A percentile compares a stretch with the other conserved stretches of the same genome.
Conservation (phyloP, 2,888 invertebrate genomes). For the Cataglyphis livida region DNA sequence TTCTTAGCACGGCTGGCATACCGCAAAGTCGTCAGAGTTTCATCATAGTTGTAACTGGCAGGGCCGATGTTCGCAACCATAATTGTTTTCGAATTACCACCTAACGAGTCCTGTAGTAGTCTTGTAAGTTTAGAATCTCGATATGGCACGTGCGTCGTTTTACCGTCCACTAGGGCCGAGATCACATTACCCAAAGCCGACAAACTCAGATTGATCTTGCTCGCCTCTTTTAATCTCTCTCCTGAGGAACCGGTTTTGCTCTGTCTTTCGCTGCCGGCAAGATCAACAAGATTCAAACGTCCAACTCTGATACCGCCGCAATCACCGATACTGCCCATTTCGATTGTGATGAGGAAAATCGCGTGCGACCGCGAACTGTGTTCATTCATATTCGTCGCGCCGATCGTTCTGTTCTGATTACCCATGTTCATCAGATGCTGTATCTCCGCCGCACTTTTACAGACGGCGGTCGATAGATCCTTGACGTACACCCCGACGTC, state of each 20-base stretch:
- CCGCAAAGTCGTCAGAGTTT: slow-evolving; percentile 97
- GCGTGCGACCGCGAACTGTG: slow-evolving; percentile 99
- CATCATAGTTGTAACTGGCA: slow-evolving; percentile 98
- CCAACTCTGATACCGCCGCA: slow-evolving; percentile 91
- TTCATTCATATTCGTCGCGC: slow-evolving; percentile 99
- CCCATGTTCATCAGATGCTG: slow-evolving; percentile 97
- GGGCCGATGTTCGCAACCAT: slow-evolving; percentile 99
- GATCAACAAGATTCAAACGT: slow-evolving; percentile 98
- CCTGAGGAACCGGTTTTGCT: slow-evolving; percentile 98
- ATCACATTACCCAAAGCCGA: slow-evolving; percentile 99
- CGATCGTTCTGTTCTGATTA: slow-evolving; percentile 97
- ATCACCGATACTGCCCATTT: slow-evolving; percentile 93
- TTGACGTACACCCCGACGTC: slow-evolving; percentile 97
- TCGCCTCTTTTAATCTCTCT: slow-evolving; percentile 97
- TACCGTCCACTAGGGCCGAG: slow-evolving; percentile 96
- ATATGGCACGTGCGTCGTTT: slow-evolving; percentile 98
- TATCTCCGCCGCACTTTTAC: slow-evolving; percentile 97
- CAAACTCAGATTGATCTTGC: slow-evolving; percentile 98
- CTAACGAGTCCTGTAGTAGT: slow-evolving; percentile 98
- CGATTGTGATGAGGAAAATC: slow-evolving; percentile 98
- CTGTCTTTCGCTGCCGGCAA: slow-evolving; percentile 99
- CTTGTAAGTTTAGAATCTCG: slow-evolving; percentile 98
- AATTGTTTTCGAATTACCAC: slow-evolving; percentile 99
- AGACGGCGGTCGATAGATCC: slow-evolving; percentile 97
- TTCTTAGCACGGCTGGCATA: slow-evolving; percentile 99